A percentile compares a stretch with the other conserved stretches of the same genome.
Conservation (phyloP, 2,797 vertebrate genomes). For the Xyrichtys novacula region DNA sequence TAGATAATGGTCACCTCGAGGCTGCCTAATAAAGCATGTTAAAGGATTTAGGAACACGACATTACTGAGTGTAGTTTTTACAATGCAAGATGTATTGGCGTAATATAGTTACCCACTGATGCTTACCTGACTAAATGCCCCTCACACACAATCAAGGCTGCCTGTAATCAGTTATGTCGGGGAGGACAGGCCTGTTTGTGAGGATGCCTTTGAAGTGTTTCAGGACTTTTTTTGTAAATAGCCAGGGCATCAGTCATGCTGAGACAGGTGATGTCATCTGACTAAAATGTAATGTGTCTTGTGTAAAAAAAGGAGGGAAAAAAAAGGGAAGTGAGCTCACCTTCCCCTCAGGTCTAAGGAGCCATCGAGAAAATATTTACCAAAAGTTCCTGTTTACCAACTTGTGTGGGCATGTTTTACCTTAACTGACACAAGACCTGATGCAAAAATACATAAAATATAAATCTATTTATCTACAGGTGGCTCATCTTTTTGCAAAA, state of each 20-base stretch:
- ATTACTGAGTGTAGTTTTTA: conserved; percentile 98
- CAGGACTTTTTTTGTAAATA: conserved; percentile 69
- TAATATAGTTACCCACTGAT: conserved; percentile 99
- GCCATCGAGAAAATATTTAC: conserved; percentile 24
- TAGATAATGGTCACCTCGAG: conserved; percentile 96
- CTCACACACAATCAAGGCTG: conserved; percentile 92
- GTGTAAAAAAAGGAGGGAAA: conserved; percentile 16
- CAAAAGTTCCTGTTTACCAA: conserved; percentile 18
- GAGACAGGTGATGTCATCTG: conserved; percentile 69
- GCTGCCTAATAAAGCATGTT: conserved; percentile 99
- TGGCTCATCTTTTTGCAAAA: neutral
- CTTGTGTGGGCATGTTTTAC: conserved; percentile 2
- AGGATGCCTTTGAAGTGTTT: conserved; percentile 76
- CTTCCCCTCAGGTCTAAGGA: conserved; percentile 41
- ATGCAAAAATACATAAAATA: neutral
- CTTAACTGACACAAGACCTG: conserved; percentile 2
- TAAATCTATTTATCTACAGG: neutral
- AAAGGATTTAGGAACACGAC: conserved; percentile 94
- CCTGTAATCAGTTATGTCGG: conserved; percentile 89
- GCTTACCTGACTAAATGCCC: conserved; percentile 99
- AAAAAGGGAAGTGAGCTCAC: conserved; percentile 64
- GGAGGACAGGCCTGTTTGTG: conserved; percentile 64
- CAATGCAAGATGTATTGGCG: conserved; percentile 99
- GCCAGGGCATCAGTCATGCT: conserved; percentile 66
- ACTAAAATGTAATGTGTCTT: conserved; percentile 56